Evolutionary conservation across 2,797 vertebrate species (phyloP), one percentile per base, ranked within the genome.

Genomic region (Oreochromis mossambicus): DNA sequence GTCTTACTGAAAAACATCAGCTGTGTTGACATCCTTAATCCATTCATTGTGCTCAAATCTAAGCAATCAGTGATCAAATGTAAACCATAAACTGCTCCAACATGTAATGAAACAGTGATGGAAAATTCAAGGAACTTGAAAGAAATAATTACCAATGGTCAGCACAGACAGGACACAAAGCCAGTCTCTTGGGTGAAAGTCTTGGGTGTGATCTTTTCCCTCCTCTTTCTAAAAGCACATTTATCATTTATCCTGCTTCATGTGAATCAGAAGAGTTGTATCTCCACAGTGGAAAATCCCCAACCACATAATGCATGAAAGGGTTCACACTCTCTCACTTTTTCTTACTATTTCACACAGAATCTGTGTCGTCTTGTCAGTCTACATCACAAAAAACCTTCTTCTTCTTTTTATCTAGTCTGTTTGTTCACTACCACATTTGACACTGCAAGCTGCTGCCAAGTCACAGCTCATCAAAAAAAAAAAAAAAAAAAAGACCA

Each of bases 401-500:
- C 12, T 21, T 76, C 24, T 58, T 78, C 24, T 80, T 77, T 77
- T 84, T 32, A 70, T 79, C 52, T 63, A 21, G 11, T 81, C 34
- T 12, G 21, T 21, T 87, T 83, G 43, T 83, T 89, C 78, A 58
- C 70, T 11, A 10, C 56, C 24, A 29, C 55, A 58, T 61, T 83
- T 70, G 79, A 86, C 68, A 24, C 24, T 68, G 41, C 7, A 15
- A 79, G 80, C 14, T n/a, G 41, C 79, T 86, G 84, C 88, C 86
- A 91, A 92, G 77, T 79, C 83, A 66, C 50, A 87, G 78, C 89
- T 89, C 81, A 73, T 82, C 84, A 89, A 92, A 91, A 46, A 79
- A n/a, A n/a, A 10, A 7, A 75, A 75, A 24, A 73, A 84, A 88
- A 93, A 91, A 50, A 77, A 78, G 76, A 85, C 86, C 91, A 11